These are phyloP conservation scores for Patagioenas fasciata DNA, from an alignment of 2,113 vertebrate genomes.

Conservation along the genomic window DNA sequence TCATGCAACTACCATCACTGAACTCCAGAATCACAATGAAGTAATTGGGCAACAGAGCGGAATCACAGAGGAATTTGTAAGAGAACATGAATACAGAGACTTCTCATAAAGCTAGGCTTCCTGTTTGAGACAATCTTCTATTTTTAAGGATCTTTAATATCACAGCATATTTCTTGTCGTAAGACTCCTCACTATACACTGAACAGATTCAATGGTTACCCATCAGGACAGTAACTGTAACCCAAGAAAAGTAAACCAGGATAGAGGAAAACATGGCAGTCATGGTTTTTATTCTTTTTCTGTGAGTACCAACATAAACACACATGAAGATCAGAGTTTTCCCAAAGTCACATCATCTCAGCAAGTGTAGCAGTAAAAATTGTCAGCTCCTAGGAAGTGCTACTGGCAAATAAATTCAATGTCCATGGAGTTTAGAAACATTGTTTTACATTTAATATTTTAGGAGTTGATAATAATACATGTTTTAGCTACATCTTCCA, in stretches of 20 bases:
- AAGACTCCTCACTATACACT: background rate
- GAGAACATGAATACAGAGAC: background rate
- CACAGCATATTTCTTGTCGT: background rate
- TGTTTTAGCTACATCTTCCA: background rate
- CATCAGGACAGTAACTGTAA: background rate
- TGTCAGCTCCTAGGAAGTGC: background rate
- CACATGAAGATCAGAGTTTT: background rate
- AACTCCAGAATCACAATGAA: background rate
- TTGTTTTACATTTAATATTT: background rate
- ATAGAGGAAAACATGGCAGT: background rate
- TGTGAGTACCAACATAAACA: background rate
- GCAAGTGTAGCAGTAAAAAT: background rate
- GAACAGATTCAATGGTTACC: background rate
- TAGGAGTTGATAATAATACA: background rate
- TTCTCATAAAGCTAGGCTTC: background rate
- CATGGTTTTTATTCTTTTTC: background rate
- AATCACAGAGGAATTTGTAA: background rate
- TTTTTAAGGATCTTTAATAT: background rate
- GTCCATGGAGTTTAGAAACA: background rate
- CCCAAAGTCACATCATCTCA: background rate
- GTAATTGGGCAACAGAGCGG: background rate
- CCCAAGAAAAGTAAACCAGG: background rate
- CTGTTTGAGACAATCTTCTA: background rate
- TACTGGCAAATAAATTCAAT: background rate
- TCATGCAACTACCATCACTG: background rate